These are phyloP conservation scores for Phalanger gymnotis DNA, from an alignment of 2,797 vertebrate species.

Conservation along the genomic window DNA sequence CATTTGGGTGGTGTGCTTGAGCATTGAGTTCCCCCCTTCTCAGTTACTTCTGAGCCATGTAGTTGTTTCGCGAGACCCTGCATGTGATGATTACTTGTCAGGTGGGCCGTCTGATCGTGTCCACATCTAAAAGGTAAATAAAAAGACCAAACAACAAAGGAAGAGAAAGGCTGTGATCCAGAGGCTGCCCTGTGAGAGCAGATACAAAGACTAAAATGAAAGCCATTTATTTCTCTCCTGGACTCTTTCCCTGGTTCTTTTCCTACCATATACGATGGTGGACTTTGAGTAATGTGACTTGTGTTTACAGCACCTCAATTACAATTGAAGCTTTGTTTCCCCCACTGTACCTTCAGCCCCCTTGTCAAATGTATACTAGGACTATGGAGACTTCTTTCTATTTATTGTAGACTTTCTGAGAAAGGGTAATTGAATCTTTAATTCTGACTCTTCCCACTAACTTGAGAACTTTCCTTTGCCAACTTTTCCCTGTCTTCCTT, in stretches of 20 bases:
- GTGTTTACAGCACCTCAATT: background rate
- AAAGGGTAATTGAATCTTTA: background rate
- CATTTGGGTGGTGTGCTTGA: slow-evolving; percentile 37
- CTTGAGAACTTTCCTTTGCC: background rate
- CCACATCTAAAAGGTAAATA: background rate
- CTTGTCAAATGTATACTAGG: background rate
- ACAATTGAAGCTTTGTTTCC: background rate
- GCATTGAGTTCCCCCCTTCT: background rate
- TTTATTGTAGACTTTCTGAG: background rate
- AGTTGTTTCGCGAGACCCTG: background rate
- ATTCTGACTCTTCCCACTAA: background rate
- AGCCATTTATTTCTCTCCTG: background rate
- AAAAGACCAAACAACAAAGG: background rate
- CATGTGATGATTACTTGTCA: background rate
- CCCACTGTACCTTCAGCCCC: background rate
- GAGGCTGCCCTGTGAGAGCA: background rate
- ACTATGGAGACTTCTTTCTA: background rate
- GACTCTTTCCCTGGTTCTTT: background rate
- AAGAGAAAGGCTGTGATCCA: background rate
- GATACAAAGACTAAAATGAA: background rate
- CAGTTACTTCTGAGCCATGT: background rate
- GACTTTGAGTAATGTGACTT: background rate
- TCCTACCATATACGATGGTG: background rate
- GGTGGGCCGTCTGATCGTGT: background rate
- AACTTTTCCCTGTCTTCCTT: background rate